These are phyloP conservation scores for Crossaster papposus DNA, from an alignment of 53 echinoderm and acorn worm species.

Conservation along the genomic window DNA sequence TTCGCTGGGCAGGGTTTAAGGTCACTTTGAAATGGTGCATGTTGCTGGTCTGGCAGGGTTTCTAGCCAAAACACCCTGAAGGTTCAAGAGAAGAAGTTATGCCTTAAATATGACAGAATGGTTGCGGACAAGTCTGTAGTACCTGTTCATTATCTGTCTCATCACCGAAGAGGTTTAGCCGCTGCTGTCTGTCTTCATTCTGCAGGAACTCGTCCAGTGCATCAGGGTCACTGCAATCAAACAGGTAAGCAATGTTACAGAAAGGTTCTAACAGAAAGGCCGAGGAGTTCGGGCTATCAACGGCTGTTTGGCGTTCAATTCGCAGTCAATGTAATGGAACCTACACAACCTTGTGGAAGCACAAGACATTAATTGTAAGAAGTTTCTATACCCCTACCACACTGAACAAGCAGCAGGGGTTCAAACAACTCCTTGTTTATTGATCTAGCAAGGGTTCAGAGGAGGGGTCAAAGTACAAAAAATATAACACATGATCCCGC, in stretches of 20 bases:
- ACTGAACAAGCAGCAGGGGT: constrained; percentile 17
- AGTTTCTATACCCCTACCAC: constrained; percentile 43
- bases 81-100: no score
- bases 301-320: no score
- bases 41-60: no score
- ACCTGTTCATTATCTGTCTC: constrained; percentile 41
- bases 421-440: constrained; percentile 39
- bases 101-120: no score
- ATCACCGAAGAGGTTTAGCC: constrained; percentile 29
- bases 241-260: no score
- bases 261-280: no score
- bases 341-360: no score
- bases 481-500: not conserved
- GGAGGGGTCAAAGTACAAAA: constrained; percentile 19
- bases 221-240: constrained; percentile 68
- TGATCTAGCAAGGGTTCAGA: constrained; percentile 40
- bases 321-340: no score
- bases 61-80: no score
- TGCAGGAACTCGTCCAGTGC: constrained; percentile 75
- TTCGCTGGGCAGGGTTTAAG: no score
- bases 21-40: no score
- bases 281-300: no score
- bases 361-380: constrained; percentile 5
- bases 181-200: constrained; percentile 42
- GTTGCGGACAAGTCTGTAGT: not conserved